These are phyloP conservation scores for Drosophila bifasciata DNA, from an alignment of 1,140 invertebrate genomes.

Conservation along the genomic window DNA sequence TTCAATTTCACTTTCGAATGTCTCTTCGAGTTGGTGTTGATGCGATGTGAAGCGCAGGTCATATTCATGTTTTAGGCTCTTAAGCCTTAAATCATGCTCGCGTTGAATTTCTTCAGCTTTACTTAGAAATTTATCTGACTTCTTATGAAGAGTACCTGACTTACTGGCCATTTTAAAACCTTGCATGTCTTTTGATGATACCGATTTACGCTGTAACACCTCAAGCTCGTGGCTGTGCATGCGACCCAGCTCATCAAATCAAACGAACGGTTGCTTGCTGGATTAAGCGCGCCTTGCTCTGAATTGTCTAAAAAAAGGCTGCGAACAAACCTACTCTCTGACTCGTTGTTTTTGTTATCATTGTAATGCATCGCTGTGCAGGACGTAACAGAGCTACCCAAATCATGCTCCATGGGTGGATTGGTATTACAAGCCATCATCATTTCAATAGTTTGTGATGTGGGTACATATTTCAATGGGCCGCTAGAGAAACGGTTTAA, in stretches of 20 bases:
- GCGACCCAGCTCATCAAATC: constrained; percentile 63
- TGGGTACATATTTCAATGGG: constrained; percentile 52
- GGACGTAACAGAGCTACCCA: background rate
- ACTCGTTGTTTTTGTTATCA: constrained; percentile 84
- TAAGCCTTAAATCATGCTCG: constrained; percentile 84
- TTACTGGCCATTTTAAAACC: constrained; percentile 67
- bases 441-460: constrained; percentile 64
- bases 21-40: constrained; percentile 85
- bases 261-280: constrained; percentile 50
- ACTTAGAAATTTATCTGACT: constrained; percentile 26
- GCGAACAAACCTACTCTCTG: constrained; percentile 85
- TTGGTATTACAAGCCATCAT: constrained; percentile 44
- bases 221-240: constrained; percentile 82
- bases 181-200: constrained; percentile 38
- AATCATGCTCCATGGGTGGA: constrained; percentile 15
- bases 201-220: constrained; percentile 67
- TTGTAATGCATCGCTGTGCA: constrained; percentile 55
- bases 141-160: constrained; percentile 59
- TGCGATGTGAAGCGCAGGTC: constrained; percentile 85
- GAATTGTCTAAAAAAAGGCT: constrained; percentile 79
- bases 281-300: constrained; percentile 59
- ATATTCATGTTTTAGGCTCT: constrained; percentile 84
- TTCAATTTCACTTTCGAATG: constrained; percentile 82
- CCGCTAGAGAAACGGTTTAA: constrained; percentile 60
- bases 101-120: constrained; percentile 61